Evolutionary conservation across 2,888 invertebrate genomes (phyloP).

Genomic region (Alloscopus bannaensis): DNA sequence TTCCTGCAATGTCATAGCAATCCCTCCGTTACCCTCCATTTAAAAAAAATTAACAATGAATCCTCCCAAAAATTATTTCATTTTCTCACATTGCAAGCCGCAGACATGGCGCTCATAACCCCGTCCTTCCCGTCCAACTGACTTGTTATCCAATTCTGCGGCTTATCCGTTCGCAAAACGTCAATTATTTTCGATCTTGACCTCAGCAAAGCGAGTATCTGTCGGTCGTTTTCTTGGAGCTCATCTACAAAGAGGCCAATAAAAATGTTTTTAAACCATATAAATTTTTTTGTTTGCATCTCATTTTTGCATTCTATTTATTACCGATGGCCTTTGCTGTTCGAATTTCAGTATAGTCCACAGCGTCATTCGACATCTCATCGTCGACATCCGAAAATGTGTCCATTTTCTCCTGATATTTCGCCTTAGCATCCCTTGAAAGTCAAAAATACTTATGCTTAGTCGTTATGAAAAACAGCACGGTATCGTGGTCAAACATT

Average conservation of each 20-base stretch:
- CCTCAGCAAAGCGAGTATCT: constrained; percentile 67
- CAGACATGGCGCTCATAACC: constrained; percentile 68
- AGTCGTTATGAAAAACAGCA: no score
- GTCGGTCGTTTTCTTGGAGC: constrained; percentile 71
- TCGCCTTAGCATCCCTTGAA: constrained; percentile 67
- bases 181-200: constrained; percentile 70
- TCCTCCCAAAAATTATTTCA: neutral
- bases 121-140: constrained; percentile 69
- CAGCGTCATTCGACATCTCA: constrained; percentile 66
- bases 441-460: neutral
- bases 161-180: constrained; percentile 69
- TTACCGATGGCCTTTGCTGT: constrained; percentile 70
- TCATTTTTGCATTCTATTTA: no score
- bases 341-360: constrained; percentile 69
- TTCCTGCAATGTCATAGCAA: constrained; percentile 62
- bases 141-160: constrained; percentile 70
- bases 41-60: neutral
- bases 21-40: neutral
- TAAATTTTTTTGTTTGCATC: no score
- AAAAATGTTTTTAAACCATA: neutral
- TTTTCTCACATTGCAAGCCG: constrained; percentile 66
- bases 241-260: constrained; percentile 65
- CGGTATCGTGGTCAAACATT: no score
- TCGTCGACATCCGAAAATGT: constrained; percentile 71
- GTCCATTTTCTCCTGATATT: constrained; percentile 70